Evolutionary conservation across 2,888 invertebrate genomes (phyloP).

Genomic region (Elysia crispata): DNA sequence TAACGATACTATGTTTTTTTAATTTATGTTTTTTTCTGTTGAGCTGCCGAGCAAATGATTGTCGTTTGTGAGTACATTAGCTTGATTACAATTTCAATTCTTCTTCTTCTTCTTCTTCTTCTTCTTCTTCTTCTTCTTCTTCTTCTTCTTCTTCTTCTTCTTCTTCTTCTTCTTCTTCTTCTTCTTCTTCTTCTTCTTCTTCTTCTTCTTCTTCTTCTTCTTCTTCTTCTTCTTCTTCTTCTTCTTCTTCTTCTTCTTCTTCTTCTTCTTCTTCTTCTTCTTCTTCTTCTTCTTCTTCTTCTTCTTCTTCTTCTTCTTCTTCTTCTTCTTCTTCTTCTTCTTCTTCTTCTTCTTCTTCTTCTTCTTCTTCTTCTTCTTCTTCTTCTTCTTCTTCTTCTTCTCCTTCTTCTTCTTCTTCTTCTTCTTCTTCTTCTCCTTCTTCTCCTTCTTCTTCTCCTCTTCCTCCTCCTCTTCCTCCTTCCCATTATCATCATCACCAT

Average conservation of each 20-base stretch:
- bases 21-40: too few relatives aligned
- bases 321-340: constrained; percentile 28
- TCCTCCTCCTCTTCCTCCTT: neutral
- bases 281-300: neutral
- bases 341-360: constrained; percentile 21
- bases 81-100: too few relatives aligned
- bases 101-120: neutral
- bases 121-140: constrained; percentile 23
- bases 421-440: constrained; percentile 18
- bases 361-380: constrained; percentile 25
- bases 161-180: neutral
- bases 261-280: neutral
- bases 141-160: constrained; percentile 26
- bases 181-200: neutral
- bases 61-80: too few relatives aligned
- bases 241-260: neutral
- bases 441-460: neutral
- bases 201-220: neutral
- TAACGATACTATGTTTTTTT: too few relatives aligned
- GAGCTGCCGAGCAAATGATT: too few relatives aligned
- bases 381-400: constrained; percentile 19
- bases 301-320: neutral
- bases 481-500: too few relatives aligned
- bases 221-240: neutral
- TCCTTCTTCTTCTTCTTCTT: neutral